Base-by-base conservation (phyloP, 2,797 vertebrate species). In the Sorex maritimensis region DNA sequence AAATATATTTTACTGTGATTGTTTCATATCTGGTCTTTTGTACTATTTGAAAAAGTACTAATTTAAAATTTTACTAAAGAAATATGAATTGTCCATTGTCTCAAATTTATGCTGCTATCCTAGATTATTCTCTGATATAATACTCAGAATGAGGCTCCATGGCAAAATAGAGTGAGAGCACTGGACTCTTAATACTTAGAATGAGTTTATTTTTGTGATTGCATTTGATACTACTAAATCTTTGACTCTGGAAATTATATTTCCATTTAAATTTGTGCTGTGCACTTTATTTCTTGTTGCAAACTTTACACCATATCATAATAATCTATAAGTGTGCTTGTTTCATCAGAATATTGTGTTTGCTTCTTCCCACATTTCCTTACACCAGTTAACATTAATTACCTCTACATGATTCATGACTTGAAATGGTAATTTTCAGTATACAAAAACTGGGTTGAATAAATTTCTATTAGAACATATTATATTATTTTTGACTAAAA, bases 381-480 rank as follows among this genome's bases (percentile, higher is more conserved):
- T 68, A 19, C 82, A 72, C 17, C 4, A 52, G 17, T 77, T 84
- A 81, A 78, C 17, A 75, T 72, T 74, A 5, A 52, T 84, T 41
- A 68, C 1, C n/a, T 72, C 49, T 26, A 44, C n/a, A 23, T 17
- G 21, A 91, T 52, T 41, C 17, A 74, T 38, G 30, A 44, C 63
- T 81, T 78, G 8, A 86, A 71, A 75, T 72, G 71, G 17, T 71
- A 52, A 68, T 81, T 72, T 94, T 6, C 4, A 72, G 6, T 44
- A 26, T 34, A 69, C 73, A 69, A 94, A 44, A 90, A 63, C 61
- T n/a, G 7, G 3, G 0, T 17, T 75, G 13, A 52, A 52, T 52
- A 92, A 92, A 75, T 69, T 46, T 65, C 91, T 86, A 90, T 28
- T 9, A 41, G 23, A 88, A 67, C 9, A 52, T 52, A 52, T n/a